Base-by-base conservation (phyloP, 23 tunicate species). In the Corella eumyota region DNA sequence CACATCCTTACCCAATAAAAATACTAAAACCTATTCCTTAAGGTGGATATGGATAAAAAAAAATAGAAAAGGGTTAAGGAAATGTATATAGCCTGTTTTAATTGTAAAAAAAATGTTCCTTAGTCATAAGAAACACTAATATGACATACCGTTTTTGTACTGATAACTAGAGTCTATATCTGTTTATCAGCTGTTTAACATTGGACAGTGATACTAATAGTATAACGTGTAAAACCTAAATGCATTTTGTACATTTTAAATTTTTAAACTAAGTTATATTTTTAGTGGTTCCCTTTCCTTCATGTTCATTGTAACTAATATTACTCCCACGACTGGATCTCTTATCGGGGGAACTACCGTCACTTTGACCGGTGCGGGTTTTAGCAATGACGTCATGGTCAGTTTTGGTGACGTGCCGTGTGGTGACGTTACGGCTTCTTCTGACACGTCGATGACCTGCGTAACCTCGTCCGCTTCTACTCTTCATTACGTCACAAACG, bases 321-420 rank as follows among this genome's bases (percentile, higher is more conserved):
- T 78, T 0, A 21, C 62, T 19, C 70, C 80, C 25, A 60, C 36
- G 17, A 26, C 60, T 21, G 83, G 79, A 4, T 86, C 96, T 4
- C 66, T 71, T 11, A 35, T 51, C 13, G 96, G 96, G 25, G 96
- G 96, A 50, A 50, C 64, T 4, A 62, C 36, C 11, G 40, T 86
- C 9, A 48, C 60, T 3, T 4, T 86, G 11, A 34, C 58, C 0
- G 96, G 96, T 23, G 31, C 38, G 1, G 96, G 96, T 4, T 47
- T 86, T 3, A 38, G 50, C 26, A 60, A 34, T 17, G 72, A 65
- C 44, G 35, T 58, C 1, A 46, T n/a, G 0, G 88, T 86, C 32
- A 49, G 17, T 11, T 34, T 88, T 61, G 96, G 77, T 24, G 81
- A 61, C 24, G 30, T 50, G 13, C 64, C 61, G 1, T 77, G 88